Conservation (phyloP, 2,113 vertebrate genomes). For the Erythrocebus patas region DNA sequence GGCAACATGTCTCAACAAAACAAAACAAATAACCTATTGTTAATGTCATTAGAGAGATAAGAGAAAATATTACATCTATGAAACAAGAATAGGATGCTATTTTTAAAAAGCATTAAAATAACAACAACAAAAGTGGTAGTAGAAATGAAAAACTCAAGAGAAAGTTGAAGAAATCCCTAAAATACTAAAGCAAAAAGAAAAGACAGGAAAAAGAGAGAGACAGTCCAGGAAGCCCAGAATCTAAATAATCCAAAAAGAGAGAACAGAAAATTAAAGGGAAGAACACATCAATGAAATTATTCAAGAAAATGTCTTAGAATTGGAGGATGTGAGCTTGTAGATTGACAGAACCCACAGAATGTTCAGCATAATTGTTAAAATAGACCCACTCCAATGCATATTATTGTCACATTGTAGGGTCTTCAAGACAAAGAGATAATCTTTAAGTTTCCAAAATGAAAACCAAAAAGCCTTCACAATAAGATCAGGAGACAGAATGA, state of each 20-base stretch:
- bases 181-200: not conserved
- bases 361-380: not conserved
- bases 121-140: not conserved
- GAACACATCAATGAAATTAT: not conserved
- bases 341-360: not conserved
- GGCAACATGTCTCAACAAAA: no score
- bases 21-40: not conserved
- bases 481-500: not conserved
- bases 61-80: not conserved
- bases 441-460: not conserved
- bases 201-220: not conserved
- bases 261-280: not conserved
- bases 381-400: not conserved
- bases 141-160: not conserved
- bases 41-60: not conserved
- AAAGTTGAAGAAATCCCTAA: not conserved
- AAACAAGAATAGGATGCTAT: not conserved
- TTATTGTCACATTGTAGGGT: not conserved
- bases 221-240: not conserved
- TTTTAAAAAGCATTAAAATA: not conserved
- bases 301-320: not conserved
- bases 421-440: not conserved
- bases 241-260: not conserved
- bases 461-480: not conserved
- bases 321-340: not conserved